A percentile compares a stretch with the other conserved stretches of the same genome.
Conservation (phyloP, 2,113 vertebrate species). For the Rousettus leschenaultii region DNA sequence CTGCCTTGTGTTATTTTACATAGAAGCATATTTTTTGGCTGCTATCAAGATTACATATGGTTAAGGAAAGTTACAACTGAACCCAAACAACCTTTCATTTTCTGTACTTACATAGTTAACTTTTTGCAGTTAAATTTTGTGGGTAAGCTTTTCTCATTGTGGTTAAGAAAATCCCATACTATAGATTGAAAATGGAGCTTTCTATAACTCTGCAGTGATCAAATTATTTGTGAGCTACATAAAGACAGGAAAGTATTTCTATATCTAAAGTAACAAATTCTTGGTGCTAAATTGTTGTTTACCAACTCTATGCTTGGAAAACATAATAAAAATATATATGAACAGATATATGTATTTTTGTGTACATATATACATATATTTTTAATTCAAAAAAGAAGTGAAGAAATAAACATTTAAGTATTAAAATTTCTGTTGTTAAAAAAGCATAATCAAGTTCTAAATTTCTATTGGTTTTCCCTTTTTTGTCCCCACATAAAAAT, state of each 20-base stretch:
- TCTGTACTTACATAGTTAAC: not conserved
- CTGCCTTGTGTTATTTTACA: not conserved
- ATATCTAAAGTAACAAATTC: not conserved
- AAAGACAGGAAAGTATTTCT: not conserved
- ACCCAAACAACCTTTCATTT: not conserved
- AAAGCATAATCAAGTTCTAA: not conserved
- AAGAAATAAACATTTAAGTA: not conserved
- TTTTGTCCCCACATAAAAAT: not conserved
- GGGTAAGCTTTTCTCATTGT: slow-evolving; percentile 5
- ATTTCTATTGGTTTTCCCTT: not conserved
- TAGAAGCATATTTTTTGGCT: not conserved
- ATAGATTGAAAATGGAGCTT: not conserved
- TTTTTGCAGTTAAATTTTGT: not conserved
- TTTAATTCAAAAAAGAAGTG: not conserved
- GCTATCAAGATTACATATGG: not conserved
- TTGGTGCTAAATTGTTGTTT: not conserved
- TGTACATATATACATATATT: not conserved
- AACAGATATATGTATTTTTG: not conserved
- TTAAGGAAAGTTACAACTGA: not conserved
- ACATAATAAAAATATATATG: not conserved
- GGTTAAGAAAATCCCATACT: slow-evolving; percentile 29
- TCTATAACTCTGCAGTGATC: not conserved
- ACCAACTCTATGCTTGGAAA: not conserved
- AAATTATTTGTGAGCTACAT: not conserved
- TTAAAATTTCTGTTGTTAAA: not conserved